Conservation (phyloP, 2,888 invertebrate species). For the Dryocosmus kuriphilus region DNA sequence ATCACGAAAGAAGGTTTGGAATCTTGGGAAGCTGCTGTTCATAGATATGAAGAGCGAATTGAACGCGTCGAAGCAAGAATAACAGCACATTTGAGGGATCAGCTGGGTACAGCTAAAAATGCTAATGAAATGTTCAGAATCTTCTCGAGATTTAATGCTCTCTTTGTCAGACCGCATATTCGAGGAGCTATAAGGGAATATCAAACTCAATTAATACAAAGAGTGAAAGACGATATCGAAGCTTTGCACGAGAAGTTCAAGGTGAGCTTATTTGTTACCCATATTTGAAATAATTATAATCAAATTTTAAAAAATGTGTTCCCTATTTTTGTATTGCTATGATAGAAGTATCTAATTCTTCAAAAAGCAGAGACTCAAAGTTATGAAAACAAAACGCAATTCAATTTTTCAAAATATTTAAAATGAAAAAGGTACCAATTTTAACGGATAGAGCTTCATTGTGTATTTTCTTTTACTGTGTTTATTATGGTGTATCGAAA, state of each 20-base stretch:
- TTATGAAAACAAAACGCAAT: too few relatives aligned
- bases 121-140: conserved; percentile 99
- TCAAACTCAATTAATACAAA: conserved; percentile 98
- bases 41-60: conserved; percentile 98
- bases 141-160: conserved; percentile 97
- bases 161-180: conserved; percentile 99
- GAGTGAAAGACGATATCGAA: conserved; percentile 99
- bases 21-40: conserved; percentile 98
- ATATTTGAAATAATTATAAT: too few relatives aligned
- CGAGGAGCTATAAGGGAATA: conserved; percentile 99
- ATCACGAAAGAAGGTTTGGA: conserved; percentile 97
- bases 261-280: conserved; percentile 78
- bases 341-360: too few relatives aligned
- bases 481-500: too few relatives aligned
- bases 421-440: too few relatives aligned
- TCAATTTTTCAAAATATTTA: too few relatives aligned
- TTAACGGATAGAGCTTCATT: too few relatives aligned
- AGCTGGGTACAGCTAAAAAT: conserved; percentile 98
- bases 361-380: too few relatives aligned
- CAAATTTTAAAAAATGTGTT: too few relatives aligned
- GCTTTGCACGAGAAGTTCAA: conserved; percentile 98
- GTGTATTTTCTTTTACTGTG: too few relatives aligned
- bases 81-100: conserved; percentile 97
- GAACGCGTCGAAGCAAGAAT: conserved; percentile 99
- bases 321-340: too few relatives aligned